These are phyloP conservation scores for Argyra leucocephala DNA, from an alignment of 2,888 invertebrate species.

Conservation along the genomic window DNA sequence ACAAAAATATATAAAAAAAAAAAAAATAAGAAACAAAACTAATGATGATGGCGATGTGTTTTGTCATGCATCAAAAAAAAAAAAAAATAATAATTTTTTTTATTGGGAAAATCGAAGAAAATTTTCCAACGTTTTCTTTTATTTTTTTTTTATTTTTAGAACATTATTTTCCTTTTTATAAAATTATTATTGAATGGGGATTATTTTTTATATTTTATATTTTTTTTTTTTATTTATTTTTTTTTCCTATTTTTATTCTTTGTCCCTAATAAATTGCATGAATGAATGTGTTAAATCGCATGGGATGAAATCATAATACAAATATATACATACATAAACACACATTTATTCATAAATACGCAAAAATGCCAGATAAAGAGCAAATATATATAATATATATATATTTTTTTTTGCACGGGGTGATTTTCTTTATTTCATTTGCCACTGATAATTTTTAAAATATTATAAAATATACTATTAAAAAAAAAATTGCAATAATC, in stretches of 20 bases:
- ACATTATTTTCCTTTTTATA: constrained; percentile 6
- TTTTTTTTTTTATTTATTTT: background rate
- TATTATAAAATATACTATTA: no score
- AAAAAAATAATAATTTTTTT: no score
- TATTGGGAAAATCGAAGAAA: background rate
- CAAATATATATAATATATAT: no score
- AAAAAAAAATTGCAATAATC: no score
- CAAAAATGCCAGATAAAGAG: no score
- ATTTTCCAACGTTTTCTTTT: background rate
- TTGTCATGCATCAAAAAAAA: background rate
- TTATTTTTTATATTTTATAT: background rate
- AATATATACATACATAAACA: no score
- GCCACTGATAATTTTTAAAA: no score
- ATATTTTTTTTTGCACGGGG: no score
- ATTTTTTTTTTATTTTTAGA: background rate
- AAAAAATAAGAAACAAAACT: background rate
- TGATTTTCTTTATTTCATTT: no score
- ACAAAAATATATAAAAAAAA: no score
- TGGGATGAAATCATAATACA: background rate
- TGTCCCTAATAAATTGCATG: background rate
- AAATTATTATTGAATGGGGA: background rate
- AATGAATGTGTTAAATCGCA: background rate
- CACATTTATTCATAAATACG: no score
- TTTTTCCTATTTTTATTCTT: background rate
- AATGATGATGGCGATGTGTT: constrained; percentile 3